phyloP scores from a whole-genome alignment of 2,113 vertebrate genomes.

The Apodemus sylvaticus region DNA sequence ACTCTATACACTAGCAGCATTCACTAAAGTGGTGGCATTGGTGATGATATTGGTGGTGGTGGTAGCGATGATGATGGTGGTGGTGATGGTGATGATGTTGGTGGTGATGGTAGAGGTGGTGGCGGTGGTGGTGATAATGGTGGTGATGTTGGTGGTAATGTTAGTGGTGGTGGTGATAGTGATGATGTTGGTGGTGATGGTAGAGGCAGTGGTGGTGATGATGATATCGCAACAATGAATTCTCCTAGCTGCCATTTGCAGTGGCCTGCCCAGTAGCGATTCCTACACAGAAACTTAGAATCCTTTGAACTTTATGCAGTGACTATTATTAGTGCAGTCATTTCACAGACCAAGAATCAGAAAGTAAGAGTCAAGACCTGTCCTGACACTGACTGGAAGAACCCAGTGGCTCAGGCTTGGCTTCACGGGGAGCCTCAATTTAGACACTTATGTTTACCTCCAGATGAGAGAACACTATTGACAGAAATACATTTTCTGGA shows the following conservation, averaged over 20 bases:
- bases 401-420: not conserved
- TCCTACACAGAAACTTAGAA: not conserved
- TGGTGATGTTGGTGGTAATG: not conserved
- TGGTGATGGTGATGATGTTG: no score
- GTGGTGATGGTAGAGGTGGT: not conserved
- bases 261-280: not conserved
- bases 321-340: not conserved
- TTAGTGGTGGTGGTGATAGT: not conserved
- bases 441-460: not conserved
- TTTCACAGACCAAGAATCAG: not conserved
- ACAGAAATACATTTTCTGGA: slow-evolving; percentile 20
- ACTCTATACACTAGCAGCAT: not conserved
- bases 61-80: not conserved
- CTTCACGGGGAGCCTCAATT: slow-evolving; percentile 14
- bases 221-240: not conserved
- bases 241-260: not conserved
- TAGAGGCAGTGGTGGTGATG: not conserved
- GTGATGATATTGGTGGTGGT: not conserved
- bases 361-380: not conserved
- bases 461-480: not conserved
- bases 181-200: no score
- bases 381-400: not conserved
- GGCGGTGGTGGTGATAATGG: not conserved
- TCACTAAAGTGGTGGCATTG: not conserved
- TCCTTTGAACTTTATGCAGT: not conserved